These are phyloP conservation scores for Peribatodes rhomboidaria DNA, from an alignment of 2,888 invertebrate genomes.

Conservation along the genomic window DNA sequence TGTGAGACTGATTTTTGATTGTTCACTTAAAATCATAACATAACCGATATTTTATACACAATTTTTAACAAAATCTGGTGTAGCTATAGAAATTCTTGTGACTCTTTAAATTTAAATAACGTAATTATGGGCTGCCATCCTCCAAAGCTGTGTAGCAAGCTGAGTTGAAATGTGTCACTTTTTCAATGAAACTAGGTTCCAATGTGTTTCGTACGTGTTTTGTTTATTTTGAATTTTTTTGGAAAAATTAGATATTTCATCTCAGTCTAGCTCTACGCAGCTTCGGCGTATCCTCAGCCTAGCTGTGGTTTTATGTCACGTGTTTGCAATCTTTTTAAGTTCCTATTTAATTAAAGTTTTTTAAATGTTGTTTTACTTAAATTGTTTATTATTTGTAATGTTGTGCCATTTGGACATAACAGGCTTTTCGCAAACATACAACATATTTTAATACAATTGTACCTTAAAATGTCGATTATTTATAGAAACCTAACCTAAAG, in stretches of 20 bases:
- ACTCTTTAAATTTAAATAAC: neutral
- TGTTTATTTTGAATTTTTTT: neutral
- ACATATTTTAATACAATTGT: constrained; percentile 8
- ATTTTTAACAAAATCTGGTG: constrained; percentile 13
- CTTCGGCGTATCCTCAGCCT: neutral
- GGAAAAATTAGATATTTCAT: neutral
- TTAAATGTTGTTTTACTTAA: constrained; percentile 68
- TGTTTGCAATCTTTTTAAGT: constrained; percentile 80
- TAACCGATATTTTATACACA: constrained; percentile 6
- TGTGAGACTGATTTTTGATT: constrained; percentile 76
- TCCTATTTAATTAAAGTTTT: constrained; percentile 77
- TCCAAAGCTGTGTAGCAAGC: too few species aligned
- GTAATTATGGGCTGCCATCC: neutral
- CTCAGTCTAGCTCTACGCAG: neutral
- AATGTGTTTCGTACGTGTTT: neutral
- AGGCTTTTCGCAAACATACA: constrained; percentile 1
- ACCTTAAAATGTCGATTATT: constrained; percentile 8
- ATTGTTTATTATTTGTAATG: constrained; percentile 65
- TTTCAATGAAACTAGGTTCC: neutral
- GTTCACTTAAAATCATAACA: constrained; percentile 42
- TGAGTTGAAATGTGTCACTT: neutral
- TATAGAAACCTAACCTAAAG: constrained; percentile 1
- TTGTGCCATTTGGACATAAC: constrained; percentile 59
- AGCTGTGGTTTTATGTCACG: constrained; percentile 25
- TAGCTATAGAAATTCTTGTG: constrained; percentile 10